phyloP scores from a whole-genome alignment of 1,140 invertebrate genomes.

The Piezodorus guildinii region DNA sequence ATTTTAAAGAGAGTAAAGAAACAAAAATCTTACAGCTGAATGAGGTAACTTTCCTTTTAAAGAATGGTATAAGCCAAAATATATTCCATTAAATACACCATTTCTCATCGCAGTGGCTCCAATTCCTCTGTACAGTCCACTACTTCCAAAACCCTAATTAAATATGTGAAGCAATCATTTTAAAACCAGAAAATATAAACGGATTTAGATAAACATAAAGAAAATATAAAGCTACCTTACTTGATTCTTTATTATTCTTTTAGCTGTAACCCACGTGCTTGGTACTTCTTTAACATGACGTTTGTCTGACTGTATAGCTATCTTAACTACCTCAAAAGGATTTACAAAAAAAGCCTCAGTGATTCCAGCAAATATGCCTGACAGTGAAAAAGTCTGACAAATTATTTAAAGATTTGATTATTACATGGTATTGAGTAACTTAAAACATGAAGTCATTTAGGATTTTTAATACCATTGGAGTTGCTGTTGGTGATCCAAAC shows the following conservation, averaged over 20 bases:
- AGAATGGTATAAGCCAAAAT: slow-evolving; percentile 90
- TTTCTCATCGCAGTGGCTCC: slow-evolving; percentile 77
- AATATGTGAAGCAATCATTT: neutral
- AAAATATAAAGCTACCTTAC: slow-evolving; percentile 29
- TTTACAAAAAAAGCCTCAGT: slow-evolving; percentile 84
- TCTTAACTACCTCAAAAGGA: slow-evolving; percentile 92
- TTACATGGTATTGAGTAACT: slow-evolving; percentile 1
- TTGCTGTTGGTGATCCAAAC: slow-evolving; percentile 56
- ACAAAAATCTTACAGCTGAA: slow-evolving; percentile 39
- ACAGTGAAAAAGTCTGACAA: slow-evolving; percentile 67
- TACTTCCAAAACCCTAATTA: slow-evolving; percentile 38
- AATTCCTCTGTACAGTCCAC: slow-evolving; percentile 77
- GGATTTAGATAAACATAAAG: neutral
- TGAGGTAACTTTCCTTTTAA: slow-evolving; percentile 65
- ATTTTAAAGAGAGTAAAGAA: too few species aligned
- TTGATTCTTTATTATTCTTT: slow-evolving; percentile 58
- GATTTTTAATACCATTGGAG: slow-evolving; percentile 47
- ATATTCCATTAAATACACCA: slow-evolving; percentile 82
- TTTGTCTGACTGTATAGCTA: slow-evolving; percentile 63
- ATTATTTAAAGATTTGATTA: neutral
- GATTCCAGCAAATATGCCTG: slow-evolving; percentile 73
- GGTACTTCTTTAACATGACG: slow-evolving; percentile 43
- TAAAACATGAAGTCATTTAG: slow-evolving; percentile 6
- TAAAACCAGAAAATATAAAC: neutral
- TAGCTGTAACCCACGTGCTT: slow-evolving; percentile 65